Base-by-base conservation (phyloP, 2,888 invertebrate genomes). In the Agrotis exclamationis region DNA sequence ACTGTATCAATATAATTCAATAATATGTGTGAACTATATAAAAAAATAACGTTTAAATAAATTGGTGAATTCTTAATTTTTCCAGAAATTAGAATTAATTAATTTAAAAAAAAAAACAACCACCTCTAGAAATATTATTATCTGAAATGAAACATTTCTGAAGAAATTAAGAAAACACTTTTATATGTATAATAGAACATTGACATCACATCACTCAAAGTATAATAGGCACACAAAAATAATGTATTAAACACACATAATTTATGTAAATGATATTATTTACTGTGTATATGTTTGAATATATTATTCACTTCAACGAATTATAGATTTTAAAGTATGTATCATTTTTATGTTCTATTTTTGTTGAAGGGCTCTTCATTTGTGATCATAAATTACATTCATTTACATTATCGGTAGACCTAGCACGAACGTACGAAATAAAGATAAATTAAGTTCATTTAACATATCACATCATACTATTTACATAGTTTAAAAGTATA, bases 181-280 rank as follows among this genome's bases (percentile, higher is more conserved):
- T n/a, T 22, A 11, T n/a, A n/a, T n/a, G n/a, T n/a, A n/a, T n/a
- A 7, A 22, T 7, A 22, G 20, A 28, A 0, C 2, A 57, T 14
- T 6, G 11, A 22, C 18, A 20, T 20, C 1, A n/a, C 18, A 18
- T 24, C 5, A 44, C 18, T 39, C 48, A 57, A 70, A 11, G 11
- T 28, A 74, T 39, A 13, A 33, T 22, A 70, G 53, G 48, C 45
- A 77, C 62, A 70, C 70, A 62, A 22, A 57, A 33, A 6, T 39
- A 39, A 6, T 44, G 11, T 33, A 63, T 6, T n/a, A 47, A 63
- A 58, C 47, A 77, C 56, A 51, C 57, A 76, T 68, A 47, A 68
- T 67, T 76, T 76, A 47, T 44, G 9, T 50, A 50, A 13, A 24
- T 18, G 16, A 16, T 45, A 39, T 51, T 67, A 47, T 39, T 24